phyloP scores from a whole-genome alignment of 2,797 vertebrate genomes.

The Mareca penelope region DNA sequence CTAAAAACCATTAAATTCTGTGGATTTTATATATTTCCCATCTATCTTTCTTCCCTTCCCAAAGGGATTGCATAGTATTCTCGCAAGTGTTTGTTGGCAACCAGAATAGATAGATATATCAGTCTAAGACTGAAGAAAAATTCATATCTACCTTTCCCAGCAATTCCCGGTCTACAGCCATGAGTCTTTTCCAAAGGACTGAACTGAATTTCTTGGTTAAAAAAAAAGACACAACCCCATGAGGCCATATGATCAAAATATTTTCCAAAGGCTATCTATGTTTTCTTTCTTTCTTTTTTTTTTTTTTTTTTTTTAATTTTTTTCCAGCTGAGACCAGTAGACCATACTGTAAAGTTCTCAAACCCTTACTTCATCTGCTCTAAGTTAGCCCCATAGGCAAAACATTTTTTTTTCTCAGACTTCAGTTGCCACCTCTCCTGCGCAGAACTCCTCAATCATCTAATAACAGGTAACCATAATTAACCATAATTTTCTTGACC shows the following conservation, averaged over 20 bases:
- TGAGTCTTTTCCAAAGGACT: neutral
- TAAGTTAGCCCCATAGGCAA: neutral
- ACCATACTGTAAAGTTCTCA: neutral
- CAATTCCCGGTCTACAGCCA: neutral
- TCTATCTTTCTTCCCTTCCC: neutral
- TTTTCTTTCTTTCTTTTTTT: neutral
- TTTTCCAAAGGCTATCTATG: neutral
- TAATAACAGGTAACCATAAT: neutral
- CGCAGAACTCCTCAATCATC: neutral
- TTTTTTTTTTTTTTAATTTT: neutral
- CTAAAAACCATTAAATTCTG: neutral
- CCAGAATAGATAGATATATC: neutral
- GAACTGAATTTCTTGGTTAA: neutral
- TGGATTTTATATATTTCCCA: neutral
- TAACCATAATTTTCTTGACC: neutral
- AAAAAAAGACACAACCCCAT: neutral
- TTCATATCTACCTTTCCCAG: neutral
- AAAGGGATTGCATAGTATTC: neutral
- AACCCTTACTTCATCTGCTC: neutral
- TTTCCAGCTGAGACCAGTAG: neutral
- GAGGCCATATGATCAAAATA: fast-evolving
- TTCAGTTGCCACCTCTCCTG: neutral
- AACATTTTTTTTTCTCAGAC: neutral
- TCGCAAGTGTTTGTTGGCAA: neutral
- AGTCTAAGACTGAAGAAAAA: neutral